Conservation (phyloP, 2,113 vertebrate species). For the Ameiurus melas region DNA sequence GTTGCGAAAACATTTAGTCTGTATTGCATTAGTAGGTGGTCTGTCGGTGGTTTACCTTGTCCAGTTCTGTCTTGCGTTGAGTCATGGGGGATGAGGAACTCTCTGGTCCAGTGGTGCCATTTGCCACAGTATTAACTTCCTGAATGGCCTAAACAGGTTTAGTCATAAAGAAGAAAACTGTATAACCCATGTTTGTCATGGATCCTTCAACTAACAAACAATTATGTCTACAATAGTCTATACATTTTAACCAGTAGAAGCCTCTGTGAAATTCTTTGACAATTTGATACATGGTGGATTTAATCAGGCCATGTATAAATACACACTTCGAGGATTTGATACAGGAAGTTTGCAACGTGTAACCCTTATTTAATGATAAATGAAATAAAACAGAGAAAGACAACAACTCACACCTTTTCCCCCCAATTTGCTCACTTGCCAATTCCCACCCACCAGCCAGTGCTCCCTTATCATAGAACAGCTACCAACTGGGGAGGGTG, state of each 20-base stretch:
- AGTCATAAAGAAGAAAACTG: not conserved
- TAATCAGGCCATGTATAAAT: not conserved
- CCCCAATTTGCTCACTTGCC: not conserved
- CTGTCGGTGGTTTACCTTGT: slow-evolving; percentile 80
- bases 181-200: not conserved
- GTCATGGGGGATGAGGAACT: slow-evolving; percentile 82
- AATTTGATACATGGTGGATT: not conserved
- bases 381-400: not conserved
- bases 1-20: not conserved
- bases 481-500: not conserved
- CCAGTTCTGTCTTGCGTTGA: slow-evolving; percentile 84
- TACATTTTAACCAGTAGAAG: not conserved
- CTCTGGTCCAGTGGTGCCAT: slow-evolving; percentile 66
- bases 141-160: slow-evolving; percentile 81
- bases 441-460: not conserved
- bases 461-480: not conserved
- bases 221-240: not conserved
- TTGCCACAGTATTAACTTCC: slow-evolving; percentile 77
- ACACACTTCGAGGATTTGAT: not conserved
- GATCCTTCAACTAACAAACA: not conserved
- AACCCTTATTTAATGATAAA: not conserved
- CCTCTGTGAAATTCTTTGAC: not conserved
- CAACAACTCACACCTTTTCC: not conserved
- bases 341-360: not conserved
- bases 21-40: not conserved